Evolutionary conservation across 1,140 invertebrate genomes (phyloP).

Genomic region (Cyclina sinensis): DNA sequence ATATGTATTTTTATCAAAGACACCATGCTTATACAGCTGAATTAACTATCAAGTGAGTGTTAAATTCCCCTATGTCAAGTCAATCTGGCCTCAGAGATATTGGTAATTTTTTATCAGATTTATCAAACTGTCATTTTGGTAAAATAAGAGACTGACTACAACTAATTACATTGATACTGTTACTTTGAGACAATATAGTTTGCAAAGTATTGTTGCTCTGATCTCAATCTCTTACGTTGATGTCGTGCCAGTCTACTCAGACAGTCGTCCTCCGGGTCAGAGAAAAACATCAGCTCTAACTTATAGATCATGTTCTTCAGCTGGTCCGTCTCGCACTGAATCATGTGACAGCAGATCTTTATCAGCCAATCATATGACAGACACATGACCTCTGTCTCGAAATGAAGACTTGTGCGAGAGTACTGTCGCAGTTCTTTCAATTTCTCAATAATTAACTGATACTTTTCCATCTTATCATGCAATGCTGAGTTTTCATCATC

Average conservation of each 20-base stretch:
- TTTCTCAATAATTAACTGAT: neutral
- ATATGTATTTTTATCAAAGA: too few relatives aligned
- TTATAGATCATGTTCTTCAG: neutral
- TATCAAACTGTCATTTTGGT: too few relatives aligned
- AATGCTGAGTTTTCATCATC: neutral
- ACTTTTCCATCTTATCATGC: neutral
- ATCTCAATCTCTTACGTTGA: neutral
- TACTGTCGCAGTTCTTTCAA: neutral
- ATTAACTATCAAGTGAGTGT: too few relatives aligned
- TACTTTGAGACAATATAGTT: neutral
- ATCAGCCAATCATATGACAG: slow-evolving; percentile 42
- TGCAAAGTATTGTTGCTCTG: neutral
- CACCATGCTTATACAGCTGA: too few relatives aligned
- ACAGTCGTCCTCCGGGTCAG: neutral
- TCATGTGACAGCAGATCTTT: neutral
- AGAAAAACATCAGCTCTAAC: slow-evolving; percentile 33
- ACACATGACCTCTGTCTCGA: neutral
- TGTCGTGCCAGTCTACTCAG: neutral
- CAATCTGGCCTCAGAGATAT: too few relatives aligned
- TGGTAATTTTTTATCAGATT: too few relatives aligned
- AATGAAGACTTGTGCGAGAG: neutral
- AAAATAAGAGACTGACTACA: too few relatives aligned
- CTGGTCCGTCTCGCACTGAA: neutral
- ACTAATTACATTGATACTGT: too few relatives aligned
- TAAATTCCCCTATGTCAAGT: too few relatives aligned